Evolutionary conservation across 2,113 vertebrate species (phyloP), one percentile per base, ranked within the genome.

Genomic region (Trachemys scripta): DNA sequence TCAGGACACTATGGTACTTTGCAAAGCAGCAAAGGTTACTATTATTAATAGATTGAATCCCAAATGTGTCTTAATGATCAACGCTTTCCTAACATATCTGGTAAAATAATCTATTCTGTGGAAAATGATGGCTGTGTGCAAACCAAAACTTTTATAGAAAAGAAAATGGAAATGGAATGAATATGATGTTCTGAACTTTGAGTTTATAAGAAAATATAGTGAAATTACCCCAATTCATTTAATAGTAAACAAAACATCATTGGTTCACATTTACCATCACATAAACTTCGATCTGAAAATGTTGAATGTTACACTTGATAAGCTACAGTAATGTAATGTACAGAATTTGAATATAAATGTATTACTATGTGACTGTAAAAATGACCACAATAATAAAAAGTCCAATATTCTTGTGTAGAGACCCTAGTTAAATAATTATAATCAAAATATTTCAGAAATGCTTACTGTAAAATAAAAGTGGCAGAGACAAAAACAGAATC

Each of bases 21-120:
- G 84, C 83, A 94, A 93, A 95, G 72, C 89, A 93, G 89, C n/a
- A 97, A 90, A 94, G 76, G 87, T 42, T 89, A 93, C 80, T 90
- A 92, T 94, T 85, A 80, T 93, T 94, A 96, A 95, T 25, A 93
- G 87, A 94, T 45, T 94, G 49, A 76, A 87, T 84, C 11, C 90
- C 19, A 22, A 92, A 80, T 53, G 65, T 91, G 92, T 94, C 88
- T 90, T 81, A 83, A 82, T 79, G 91, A 29, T 51, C 78, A 94
- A 90, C 94, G 78, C 35, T 92, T 83, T 89, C 90, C 82, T 93
- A 93, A 88, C 35, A 50, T 94, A 95, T 97, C 42, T 85, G 85
- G 47, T 93, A 69, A 85, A 92, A 83, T 45, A 85, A 49, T 95
- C 81, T 87, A 84, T 90, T 83, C 80, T 1, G 56, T 57, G 0